phyloP scores from a whole-genome alignment of 1,140 invertebrate species.

The Ladona fulva region DNA sequence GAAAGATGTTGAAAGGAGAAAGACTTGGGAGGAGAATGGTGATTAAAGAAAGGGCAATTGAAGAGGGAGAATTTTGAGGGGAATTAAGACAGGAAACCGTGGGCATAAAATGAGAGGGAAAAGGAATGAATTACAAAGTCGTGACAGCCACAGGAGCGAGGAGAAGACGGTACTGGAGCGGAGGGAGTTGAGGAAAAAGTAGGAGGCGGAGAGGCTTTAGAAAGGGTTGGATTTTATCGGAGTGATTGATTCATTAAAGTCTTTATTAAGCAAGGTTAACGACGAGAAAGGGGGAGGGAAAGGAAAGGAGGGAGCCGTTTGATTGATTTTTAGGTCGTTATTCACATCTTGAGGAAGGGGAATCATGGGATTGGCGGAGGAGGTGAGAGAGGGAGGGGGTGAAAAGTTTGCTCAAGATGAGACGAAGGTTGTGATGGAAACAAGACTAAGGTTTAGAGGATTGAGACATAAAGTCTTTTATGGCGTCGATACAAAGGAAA shows the following conservation, averaged over 20 bases:
- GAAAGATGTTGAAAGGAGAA: no score
- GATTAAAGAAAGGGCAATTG: no score
- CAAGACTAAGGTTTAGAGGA: no score
- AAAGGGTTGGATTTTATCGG: neutral
- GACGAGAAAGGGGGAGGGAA: neutral
- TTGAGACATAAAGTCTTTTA: no score
- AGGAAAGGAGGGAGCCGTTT: neutral
- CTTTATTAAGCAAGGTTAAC: slow-evolving; percentile 10
- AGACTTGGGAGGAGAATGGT: no score
- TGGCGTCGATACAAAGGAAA: no score
- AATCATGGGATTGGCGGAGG: neutral
- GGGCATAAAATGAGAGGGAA: no score
- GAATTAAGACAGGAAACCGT: no score
- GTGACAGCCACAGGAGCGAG: neutral
- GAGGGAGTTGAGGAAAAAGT: neutral
- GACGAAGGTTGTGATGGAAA: no score
- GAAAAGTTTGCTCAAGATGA: neutral
- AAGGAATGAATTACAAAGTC: neutral
- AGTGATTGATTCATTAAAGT: slow-evolving; percentile 10
- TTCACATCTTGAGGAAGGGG: neutral
- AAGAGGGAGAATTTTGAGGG: no score
- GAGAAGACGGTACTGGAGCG: neutral
- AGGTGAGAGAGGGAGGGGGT: neutral
- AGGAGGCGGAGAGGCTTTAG: neutral
- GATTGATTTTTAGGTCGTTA: slow-evolving; percentile 6